Conservation (phyloP, 2,888 invertebrate species). For the Archips xylosteana region DNA sequence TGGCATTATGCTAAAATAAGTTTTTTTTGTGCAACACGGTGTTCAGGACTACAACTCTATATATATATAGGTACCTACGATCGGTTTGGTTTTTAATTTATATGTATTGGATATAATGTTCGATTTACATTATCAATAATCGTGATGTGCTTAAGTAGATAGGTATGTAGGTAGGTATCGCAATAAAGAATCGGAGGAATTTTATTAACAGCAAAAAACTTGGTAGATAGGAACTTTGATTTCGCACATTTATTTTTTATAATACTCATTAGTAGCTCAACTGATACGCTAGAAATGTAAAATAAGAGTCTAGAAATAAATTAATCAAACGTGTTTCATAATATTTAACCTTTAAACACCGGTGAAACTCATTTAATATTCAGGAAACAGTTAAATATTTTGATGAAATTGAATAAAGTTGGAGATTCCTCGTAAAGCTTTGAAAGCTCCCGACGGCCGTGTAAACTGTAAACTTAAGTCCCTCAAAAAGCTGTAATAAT, state of each 20-base stretch:
- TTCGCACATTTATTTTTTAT: background rate
- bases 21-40: conserved; percentile 33
- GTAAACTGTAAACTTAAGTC: conserved; percentile 28
- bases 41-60: conserved; percentile 27
- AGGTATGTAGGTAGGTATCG: background rate
- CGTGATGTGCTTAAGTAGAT: conserved; percentile 10
- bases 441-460: conserved; percentile 38
- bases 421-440: conserved; percentile 16
- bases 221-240: background rate
- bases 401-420: conserved; percentile 31
- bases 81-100: conserved; percentile 9
- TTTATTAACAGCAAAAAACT: conserved; percentile 2
- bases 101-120: conserved; percentile 3
- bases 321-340: background rate
- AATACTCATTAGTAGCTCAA: background rate
- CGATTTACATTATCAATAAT: conserved; percentile 3
- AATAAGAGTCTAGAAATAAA: background rate
- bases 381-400: conserved; percentile 5
- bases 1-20: conserved; percentile 56
- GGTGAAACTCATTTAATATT: background rate
- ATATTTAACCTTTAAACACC: background rate
- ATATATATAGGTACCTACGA: conserved; percentile 22
- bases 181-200: background rate
- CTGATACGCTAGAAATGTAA: background rate
- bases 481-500: conserved; percentile 20